These are phyloP conservation scores for Xylota segnis DNA, from an alignment of 2,888 invertebrate genomes.

Conservation along the genomic window DNA sequence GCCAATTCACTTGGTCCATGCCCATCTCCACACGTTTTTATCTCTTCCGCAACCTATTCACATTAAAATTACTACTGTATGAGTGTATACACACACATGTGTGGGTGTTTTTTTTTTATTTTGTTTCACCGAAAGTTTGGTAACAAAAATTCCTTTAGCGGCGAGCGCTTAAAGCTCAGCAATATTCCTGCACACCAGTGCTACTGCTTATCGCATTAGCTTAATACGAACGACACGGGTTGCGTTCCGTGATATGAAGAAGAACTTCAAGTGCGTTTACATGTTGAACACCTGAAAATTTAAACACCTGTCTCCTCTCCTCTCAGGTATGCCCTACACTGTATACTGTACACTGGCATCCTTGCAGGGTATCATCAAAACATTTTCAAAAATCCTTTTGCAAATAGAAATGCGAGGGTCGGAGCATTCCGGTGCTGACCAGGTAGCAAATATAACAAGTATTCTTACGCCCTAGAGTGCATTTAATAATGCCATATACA, in stretches of 20 bases:
- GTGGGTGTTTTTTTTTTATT: not conserved
- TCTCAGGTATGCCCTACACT: slow-evolving; percentile 33
- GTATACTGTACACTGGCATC: not conserved
- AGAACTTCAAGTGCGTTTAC: slow-evolving; percentile 49
- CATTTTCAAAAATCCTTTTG: slow-evolving; percentile 56
- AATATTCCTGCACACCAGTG: not conserved
- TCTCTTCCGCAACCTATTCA: slow-evolving; percentile 61
- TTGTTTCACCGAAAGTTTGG: not conserved
- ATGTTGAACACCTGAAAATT: slow-evolving; percentile 62
- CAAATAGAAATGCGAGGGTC: slow-evolving; percentile 40
- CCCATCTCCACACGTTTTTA: slow-evolving; percentile 48
- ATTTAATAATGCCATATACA: slow-evolving; percentile 64
- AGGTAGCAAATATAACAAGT: slow-evolving; percentile 67
- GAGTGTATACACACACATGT: not conserved
- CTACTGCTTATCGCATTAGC: slow-evolving; percentile 40
- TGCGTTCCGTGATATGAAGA: slow-evolving; percentile 10
- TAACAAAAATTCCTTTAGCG: not conserved
- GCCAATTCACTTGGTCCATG: slow-evolving; percentile 44
- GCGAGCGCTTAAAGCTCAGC: not conserved
- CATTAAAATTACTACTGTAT: slow-evolving; percentile 38
- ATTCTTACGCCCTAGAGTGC: slow-evolving; percentile 48
- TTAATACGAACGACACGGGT: slow-evolving; percentile 14
- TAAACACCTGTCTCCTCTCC: slow-evolving; percentile 52
- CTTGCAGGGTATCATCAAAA: slow-evolving; percentile 22
- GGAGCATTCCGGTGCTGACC: slow-evolving; percentile 56